Evolutionary conservation across 2,797 vertebrate genomes (phyloP), one percentile per base, ranked within the genome.

Genomic region (Cyclopterus lumpus): DNA sequence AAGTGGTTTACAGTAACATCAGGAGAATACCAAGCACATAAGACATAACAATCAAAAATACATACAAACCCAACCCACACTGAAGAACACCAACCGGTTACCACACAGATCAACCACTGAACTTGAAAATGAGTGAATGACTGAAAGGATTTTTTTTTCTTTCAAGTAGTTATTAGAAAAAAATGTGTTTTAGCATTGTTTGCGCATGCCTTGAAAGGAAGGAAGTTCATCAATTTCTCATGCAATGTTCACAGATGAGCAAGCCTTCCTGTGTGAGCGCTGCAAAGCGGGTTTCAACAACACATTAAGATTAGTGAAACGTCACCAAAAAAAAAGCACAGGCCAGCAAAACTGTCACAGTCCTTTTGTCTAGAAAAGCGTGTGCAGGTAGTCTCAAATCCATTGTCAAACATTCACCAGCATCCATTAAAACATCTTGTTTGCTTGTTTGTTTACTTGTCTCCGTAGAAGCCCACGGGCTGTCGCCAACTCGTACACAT

Each of bases 361-460:
- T 75, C 65, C 79, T 91, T 93, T 94, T 93, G 94, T 94, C 92
- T 84, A 84, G 92, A 93, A 94, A 95, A 73, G 88, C 89, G 82
- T 91, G 92, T 66, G 75, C 89, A 90, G 79, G 88, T 86, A 74
- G 85, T 85, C 90, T 90, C 81, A 38, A 89, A 89, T 93, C 85
- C 88, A 92, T 91, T 89, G 90, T 92, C 88, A 92, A 90, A 84
- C 87, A 59, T 77, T 84, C 81, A 24, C 73, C 66, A 67, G 70
- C 89, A 90, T 91, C 92, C 94, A 95, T 96, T 94, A 95, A 95
- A 92, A 93, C 84, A 93, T 85, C 70, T 75, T 81, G 86, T 93
- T 91, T 85, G 63, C 89, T 80, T 87, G 91, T 94, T 92, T 93
- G 91, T 91, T 93, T 93, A 87, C 87, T 67, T 78, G 84, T 88